Percentiles rank a stretch among this genome's conserved stretches.
Conservation (phyloP, 1,140 invertebrate species). For the Diploscapter pachys region DNA sequence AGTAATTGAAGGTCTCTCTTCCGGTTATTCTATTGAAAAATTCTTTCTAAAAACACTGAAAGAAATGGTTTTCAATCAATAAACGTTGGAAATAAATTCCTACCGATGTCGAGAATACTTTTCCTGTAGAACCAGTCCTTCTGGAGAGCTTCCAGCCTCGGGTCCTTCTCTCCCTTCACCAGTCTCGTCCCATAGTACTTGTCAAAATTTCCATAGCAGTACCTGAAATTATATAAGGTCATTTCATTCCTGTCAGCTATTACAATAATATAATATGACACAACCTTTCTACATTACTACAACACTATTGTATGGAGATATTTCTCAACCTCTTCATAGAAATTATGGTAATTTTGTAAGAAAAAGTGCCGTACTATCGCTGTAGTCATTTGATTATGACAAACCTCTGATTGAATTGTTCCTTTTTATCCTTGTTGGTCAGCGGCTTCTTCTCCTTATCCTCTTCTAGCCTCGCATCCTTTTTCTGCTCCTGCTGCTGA, state of each 20-base stretch:
- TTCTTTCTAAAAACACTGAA: no score
- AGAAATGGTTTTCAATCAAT: background rate
- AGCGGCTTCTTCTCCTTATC: conserved; percentile 1
- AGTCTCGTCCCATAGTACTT: conserved; percentile 46
- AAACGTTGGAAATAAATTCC: background rate
- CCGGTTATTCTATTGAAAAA: no score
- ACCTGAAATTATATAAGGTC: conserved; percentile 19
- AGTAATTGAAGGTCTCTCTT: background rate
- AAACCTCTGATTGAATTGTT: conserved; percentile 25
- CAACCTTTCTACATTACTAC: no score
- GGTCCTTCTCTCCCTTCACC: conserved; percentile 64
- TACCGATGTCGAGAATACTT: conserved; percentile 84
- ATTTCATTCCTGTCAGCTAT: background rate
- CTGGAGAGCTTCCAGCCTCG: conserved; percentile 76
- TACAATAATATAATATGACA: no score
- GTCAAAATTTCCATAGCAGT: conserved; percentile 55
- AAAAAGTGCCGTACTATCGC: background rate
- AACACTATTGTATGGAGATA: no score
- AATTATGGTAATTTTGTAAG: no score
- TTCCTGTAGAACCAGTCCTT: conserved; percentile 81
- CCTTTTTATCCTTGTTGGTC: conserved; percentile 14
- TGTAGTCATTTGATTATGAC: background rate
- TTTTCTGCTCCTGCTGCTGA: no score
- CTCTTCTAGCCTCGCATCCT: no score
- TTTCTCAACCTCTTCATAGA: no score